phyloP scores from a whole-genome alignment of 2,113 vertebrate genomes.

The Bubo scandiacus region DNA sequence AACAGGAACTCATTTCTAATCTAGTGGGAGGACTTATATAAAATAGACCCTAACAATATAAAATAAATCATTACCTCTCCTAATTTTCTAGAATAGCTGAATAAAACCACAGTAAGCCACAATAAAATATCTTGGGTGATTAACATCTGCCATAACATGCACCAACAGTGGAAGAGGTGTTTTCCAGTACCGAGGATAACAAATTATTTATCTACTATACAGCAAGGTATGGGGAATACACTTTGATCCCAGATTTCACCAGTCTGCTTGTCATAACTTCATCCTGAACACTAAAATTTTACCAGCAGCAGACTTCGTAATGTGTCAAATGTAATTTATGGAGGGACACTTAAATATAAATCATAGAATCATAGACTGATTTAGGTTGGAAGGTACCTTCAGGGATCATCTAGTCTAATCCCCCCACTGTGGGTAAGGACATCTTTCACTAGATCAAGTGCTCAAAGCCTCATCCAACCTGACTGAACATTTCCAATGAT shows the following conservation, averaged over 20 bases:
- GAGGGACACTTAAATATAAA: neutral
- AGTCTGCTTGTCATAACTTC: neutral
- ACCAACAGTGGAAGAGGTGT: neutral
- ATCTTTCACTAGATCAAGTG: neutral
- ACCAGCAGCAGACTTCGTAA: neutral
- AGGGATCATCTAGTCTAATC: neutral
- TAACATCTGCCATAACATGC: neutral
- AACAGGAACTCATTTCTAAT: neutral
- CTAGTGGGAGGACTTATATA: neutral
- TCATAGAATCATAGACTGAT: neutral
- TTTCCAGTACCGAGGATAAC: neutral
- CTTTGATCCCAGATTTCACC: neutral
- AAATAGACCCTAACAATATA: neutral
- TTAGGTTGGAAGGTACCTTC: neutral
- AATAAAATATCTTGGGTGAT: neutral
- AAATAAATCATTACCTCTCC: neutral
- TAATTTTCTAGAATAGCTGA: neutral
- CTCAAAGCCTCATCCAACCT: neutral
- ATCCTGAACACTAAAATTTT: neutral
- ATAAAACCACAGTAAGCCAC: neutral
- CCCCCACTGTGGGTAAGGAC: neutral
- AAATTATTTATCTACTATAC: neutral
- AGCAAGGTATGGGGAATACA: neutral
- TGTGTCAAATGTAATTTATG: neutral
- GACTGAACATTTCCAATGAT: neutral